These are phyloP conservation scores for Crypturellus tataupa DNA, from an alignment of 2,797 vertebrate genomes.

Conservation along the genomic window DNA sequence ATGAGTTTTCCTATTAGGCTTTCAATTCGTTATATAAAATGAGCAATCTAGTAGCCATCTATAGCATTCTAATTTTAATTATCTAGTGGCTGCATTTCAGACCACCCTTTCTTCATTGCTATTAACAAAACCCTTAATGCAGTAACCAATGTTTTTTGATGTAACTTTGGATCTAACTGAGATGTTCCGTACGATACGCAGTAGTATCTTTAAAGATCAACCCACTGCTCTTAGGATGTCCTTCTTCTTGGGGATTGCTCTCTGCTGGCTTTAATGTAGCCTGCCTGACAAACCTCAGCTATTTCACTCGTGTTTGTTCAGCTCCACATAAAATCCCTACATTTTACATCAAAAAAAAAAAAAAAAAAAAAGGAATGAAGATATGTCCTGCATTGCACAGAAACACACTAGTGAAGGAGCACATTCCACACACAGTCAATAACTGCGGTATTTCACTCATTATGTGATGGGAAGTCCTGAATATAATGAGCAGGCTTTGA, in stretches of 20 bases:
- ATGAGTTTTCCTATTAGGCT: conserved; percentile 89
- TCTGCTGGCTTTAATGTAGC: neutral
- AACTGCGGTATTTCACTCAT: neutral
- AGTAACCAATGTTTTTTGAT: conserved; percentile 25
- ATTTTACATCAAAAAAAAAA: neutral
- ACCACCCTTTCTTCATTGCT: conserved; percentile 38
- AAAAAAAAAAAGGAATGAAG: neutral
- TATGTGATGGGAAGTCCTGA: neutral
- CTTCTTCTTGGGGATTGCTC: neutral
- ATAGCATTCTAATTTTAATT: conserved; percentile 77
- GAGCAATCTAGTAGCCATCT: conserved; percentile 78
- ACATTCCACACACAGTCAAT: neutral
- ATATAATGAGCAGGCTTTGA: neutral
- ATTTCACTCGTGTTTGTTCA: neutral
- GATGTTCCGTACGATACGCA: neutral
- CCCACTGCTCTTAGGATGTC: neutral
- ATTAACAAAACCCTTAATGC: conserved; percentile 48
- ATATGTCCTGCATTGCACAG: neutral
- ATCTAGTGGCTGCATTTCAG: conserved; percentile 62
- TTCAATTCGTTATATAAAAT: conserved; percentile 84
- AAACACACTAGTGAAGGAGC: neutral
- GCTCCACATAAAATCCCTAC: rapidly evolving
- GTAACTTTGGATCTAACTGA: neutral
- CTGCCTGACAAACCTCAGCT: neutral
- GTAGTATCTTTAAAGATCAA: neutral